A percentile compares a stretch with the other conserved stretches of the same genome.
phyloP scores from a whole-genome alignment of 1,140 invertebrate species.

The Odontomachus brunneus region DNA sequence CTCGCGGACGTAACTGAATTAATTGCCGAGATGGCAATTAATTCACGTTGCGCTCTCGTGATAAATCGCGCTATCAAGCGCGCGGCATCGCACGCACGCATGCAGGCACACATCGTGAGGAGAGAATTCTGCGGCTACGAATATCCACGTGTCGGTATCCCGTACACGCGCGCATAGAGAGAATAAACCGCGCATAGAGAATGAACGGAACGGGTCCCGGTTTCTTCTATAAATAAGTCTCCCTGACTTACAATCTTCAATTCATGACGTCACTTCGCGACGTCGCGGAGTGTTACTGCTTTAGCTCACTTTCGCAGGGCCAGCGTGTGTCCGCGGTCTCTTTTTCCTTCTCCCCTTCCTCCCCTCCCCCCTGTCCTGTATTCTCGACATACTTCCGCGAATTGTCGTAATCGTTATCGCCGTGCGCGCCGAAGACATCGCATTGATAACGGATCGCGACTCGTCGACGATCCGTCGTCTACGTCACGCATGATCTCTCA shows the following conservation, averaged over 20 bases:
- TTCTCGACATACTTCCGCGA: not conserved
- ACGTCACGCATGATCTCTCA: not conserved
- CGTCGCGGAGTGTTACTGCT: not conserved
- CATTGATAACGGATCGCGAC: not conserved
- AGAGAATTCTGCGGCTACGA: not conserved
- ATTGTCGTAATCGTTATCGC: not conserved
- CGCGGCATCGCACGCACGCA: not conserved
- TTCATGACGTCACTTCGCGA: constrained; percentile 48
- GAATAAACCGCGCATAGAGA: not conserved
- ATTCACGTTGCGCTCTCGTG: not conserved
- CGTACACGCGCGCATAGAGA: not conserved
- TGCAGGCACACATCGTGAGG: not conserved
- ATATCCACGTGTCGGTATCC: not conserved
- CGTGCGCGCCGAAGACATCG: not conserved
- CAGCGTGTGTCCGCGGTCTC: not conserved
- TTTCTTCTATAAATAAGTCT: constrained; percentile 64
- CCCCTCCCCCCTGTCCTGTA: not conserved
- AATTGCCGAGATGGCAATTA: not conserved
- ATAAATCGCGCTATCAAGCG: constrained; percentile 5
- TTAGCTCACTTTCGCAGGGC: constrained; percentile 1
- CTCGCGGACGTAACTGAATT: constrained; percentile 27
- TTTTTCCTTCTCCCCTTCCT: not conserved
- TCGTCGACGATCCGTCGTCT: not conserved
- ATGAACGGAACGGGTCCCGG: constrained; percentile 1
- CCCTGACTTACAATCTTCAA: constrained; percentile 42